A percentile compares a stretch with the other conserved stretches of the same genome.
These are phyloP conservation scores for Proisotoma minuta DNA, from an alignment of 2,888 invertebrate species.

Conservation along the genomic window DNA sequence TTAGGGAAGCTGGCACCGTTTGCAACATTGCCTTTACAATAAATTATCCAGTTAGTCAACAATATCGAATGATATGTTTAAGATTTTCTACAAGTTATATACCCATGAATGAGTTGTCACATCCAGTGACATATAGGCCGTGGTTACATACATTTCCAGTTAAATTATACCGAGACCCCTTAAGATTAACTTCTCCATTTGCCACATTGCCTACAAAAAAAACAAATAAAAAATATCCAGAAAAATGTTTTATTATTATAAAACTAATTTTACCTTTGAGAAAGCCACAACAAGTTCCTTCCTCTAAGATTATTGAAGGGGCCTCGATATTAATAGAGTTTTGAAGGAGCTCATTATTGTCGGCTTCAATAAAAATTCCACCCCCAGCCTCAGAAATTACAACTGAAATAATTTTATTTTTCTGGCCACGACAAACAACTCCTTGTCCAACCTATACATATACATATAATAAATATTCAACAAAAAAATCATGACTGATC, in stretches of 20 bases:
- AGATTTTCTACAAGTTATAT: no score
- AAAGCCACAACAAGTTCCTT: slow-evolving; percentile 38
- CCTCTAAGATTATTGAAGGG: slow-evolving; percentile 40
- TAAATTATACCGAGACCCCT: slow-evolving; percentile 37
- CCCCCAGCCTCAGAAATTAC: slow-evolving; percentile 45
- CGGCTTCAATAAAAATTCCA: slow-evolving; percentile 40
- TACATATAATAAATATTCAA: neutral
- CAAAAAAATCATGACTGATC: neutral
- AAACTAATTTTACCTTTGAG: neutral
- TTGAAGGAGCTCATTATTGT: slow-evolving; percentile 34
- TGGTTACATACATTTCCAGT: slow-evolving; percentile 43
- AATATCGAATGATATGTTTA: no score
- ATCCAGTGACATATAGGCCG: slow-evolving; percentile 39
- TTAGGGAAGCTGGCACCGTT: slow-evolving; percentile 43
- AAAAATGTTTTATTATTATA: neutral
- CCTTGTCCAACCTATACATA: slow-evolving; percentile 38
- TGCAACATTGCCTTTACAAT: no score
- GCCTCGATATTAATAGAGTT: slow-evolving; percentile 46
- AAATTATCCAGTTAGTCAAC: neutral
- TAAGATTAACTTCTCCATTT: slow-evolving; percentile 40
- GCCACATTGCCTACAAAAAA: slow-evolving; percentile 40
- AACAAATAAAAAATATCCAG: neutral
- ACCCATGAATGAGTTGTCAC: slow-evolving; percentile 39
- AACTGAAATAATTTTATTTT: slow-evolving; percentile 41
- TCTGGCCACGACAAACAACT: slow-evolving; percentile 34